Base-by-base conservation (phyloP, 2,888 invertebrate genomes). In the Drosophila nigricruria region DNA sequence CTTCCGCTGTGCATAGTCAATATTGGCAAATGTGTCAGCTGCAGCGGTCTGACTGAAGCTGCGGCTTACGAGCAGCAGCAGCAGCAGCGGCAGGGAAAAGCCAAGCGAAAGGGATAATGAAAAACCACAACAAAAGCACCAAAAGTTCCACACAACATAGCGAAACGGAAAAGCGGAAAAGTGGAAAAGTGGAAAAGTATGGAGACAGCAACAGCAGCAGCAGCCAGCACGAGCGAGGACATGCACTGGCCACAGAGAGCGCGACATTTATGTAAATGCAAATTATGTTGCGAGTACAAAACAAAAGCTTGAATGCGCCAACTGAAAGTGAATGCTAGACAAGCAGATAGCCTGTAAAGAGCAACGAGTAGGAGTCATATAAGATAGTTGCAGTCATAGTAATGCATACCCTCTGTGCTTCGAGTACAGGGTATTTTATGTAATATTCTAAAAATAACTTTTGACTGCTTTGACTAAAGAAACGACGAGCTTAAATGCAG, bases 101-200 rank as follows among this genome's bases (percentile, higher is more conserved):
- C 73, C 87, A 89, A 73, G 64, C 65, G 84, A 70, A 73, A 68
- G 76, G 89, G 89, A 87, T 90, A 87, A 89, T 88, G 84, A 83
- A 90, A 90, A 87, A 75, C 90, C 90, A 87, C 87, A 75, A 86
- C 90, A 86, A 89, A 87, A 88, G 89, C 90, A 79, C 69, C 76
- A 86, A 80, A 49, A 82, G 67, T 79, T 78, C 42, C 82, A 69
- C 80, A 79, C 42, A 69, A 65, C 57, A 62, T 66, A 60, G 59
- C 36, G 38, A 38, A 78, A 73, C 71, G 69, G 70, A 63, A 50
- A 50, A 27, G 20, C 56, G 47, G 34, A 16, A 57, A 62, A 54
- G 38, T 34, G 34, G 36, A 53, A 53, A 53, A 36, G 52, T 36
- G 50, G 6, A 49, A 32, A 30, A 20, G 14, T 52, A 47, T 53